Base-by-base conservation (phyloP, 2,113 vertebrate genomes). In the Trichechus manatus region DNA sequence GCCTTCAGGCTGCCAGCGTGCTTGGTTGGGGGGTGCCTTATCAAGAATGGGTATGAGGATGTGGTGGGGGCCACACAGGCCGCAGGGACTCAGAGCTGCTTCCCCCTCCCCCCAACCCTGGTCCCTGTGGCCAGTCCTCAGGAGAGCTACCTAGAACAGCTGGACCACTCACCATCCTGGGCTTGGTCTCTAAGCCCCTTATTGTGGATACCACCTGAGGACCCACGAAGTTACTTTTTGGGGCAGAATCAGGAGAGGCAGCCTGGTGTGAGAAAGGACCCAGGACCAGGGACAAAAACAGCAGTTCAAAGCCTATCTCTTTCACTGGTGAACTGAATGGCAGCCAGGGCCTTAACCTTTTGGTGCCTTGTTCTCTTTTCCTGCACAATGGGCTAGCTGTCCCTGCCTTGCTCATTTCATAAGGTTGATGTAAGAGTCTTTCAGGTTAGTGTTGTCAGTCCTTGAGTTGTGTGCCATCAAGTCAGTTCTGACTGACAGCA, bases 1-100 rank as follows among this genome's bases (percentile, higher is more conserved):
- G 72, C 47, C 63, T 11, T 36, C 66, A 25, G 75, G 42, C 44
- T 27, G 0, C 3, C 81, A 0, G 2, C 39, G 72, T 59, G 42
- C 33, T 87, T 70, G 85, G 47, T 68, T 53, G 64, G 10, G 33
- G 47, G 74, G 5, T 15, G 0, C 0, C 0, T 81, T 36, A 8
- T 13, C 42, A 87, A 11, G 82, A 39, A 8, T 14, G 0, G 56
- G 44, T n/a, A 6, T 19, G 77, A 31, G 63, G 10, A 29, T 10
- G 42, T 0, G 0, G 83, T 50, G 42, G 64, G 33, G 64, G 47
- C n/a, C 75, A 19, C 83, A 42, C 5, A 5, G 31, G n/a, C 39
- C 8, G 1, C 6, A 85, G 64, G 77, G 81, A 86, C 79, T 92
- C 89, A 61, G 47, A 70, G 29, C 36, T 72, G 53, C 15, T 53